Evolutionary conservation across 2,797 vertebrate species (phyloP).

Genomic region (Choloepus didactylus): DNA sequence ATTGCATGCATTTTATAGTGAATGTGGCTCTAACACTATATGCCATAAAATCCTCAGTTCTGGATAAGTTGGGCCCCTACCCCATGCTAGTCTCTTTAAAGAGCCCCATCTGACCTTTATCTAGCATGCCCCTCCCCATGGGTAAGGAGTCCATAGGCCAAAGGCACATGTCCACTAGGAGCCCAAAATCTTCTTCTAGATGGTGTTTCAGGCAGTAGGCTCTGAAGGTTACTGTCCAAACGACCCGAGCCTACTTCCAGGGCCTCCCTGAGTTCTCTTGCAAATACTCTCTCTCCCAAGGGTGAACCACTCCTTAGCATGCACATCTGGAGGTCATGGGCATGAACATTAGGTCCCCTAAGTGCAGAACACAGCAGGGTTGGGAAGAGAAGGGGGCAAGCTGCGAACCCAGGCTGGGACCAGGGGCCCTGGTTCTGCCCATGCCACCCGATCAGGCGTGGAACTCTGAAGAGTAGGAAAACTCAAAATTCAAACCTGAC

Average conservation of each 20-base stretch:
- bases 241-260: neutral
- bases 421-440: neutral
- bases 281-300: neutral
- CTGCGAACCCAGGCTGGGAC: neutral
- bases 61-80: rapidly evolving
- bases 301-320: neutral
- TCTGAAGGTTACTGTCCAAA: neutral
- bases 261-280: neutral
- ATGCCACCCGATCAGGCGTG: rapidly evolving
- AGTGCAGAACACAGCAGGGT: neutral
- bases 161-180: neutral
- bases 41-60: neutral
- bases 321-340: rapidly evolving
- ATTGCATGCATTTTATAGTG: neutral
- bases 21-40: neutral
- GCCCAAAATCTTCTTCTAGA: neutral
- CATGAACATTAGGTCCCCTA: rapidly evolving
- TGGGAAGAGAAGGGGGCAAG: neutral
- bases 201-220: neutral
- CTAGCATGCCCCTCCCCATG: neutral
- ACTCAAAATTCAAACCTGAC: neutral
- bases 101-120: neutral
- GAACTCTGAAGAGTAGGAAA: neutral
- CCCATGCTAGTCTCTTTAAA: neutral
- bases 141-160: neutral